Conservation (phyloP, 2,888 invertebrate species). For the Toxonevra muliebris region DNA sequence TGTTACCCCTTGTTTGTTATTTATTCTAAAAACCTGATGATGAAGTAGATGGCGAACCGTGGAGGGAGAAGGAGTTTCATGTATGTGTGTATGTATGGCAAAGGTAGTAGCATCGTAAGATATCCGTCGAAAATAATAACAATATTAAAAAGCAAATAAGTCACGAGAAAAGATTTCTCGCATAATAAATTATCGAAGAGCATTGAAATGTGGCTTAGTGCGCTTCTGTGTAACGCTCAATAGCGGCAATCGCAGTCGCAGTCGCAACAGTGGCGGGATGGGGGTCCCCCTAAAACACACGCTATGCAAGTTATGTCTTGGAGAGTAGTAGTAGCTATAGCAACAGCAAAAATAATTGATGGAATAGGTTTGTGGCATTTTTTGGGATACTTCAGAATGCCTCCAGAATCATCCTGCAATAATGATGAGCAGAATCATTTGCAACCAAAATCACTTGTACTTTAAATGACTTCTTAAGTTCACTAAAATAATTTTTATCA, state of each 20-base stretch:
- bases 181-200: slow-evolving; percentile 60
- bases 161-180: slow-evolving; percentile 62
- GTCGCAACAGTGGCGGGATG: background rate
- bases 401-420: too few species aligned
- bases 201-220: slow-evolving; percentile 48
- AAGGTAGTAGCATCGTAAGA: slow-evolving; percentile 5
- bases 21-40: background rate
- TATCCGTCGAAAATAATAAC: background rate
- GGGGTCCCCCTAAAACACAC: background rate
- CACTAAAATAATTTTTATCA: too few species aligned
- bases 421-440: too few species aligned
- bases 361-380: too few species aligned
- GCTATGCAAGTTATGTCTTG: background rate
- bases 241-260: background rate
- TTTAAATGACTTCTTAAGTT: too few species aligned
- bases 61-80: too few species aligned
- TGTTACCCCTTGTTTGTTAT: slow-evolving; percentile 42
- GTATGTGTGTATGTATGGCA: too few species aligned
- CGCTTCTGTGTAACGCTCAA: slow-evolving; percentile 48
- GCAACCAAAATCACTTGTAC: too few species aligned
- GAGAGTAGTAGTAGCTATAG: background rate
- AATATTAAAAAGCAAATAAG: slow-evolving; percentile 41
- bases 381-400: too few species aligned
- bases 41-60: background rate
- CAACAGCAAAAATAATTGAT: background rate